A percentile compares a stretch with the other conserved stretches of the same genome.
Conservation (phyloP, 2,888 invertebrate genomes). For the Stenotaenia linearis region DNA sequence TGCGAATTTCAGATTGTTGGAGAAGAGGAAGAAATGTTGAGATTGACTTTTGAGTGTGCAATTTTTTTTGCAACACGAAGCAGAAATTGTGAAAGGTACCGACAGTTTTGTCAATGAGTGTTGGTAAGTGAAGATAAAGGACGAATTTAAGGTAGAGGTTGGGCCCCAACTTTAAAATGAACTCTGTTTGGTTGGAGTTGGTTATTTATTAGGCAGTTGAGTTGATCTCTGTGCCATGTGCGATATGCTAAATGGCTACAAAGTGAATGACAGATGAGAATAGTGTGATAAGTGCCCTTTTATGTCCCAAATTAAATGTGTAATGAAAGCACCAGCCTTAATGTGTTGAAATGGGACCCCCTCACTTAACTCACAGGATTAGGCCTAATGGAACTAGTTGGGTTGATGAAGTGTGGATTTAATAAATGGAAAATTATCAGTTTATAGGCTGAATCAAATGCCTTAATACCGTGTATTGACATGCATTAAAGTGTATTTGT, state of each 20-base stretch:
- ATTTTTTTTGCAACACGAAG: neutral
- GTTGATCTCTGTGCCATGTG: slow-evolving; percentile 21
- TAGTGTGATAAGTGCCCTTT: slow-evolving; percentile 24
- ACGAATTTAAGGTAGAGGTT: neutral
- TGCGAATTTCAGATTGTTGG: neutral
- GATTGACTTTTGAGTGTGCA: neutral
- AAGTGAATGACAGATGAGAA: slow-evolving; percentile 23
- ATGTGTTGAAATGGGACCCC: slow-evolving; percentile 24
- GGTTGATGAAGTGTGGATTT: slow-evolving; percentile 11
- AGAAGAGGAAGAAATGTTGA: neutral
- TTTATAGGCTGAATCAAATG: neutral
- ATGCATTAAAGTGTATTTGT: neutral
- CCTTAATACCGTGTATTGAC: neutral
- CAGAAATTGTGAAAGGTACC: neutral
- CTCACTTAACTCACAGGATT: slow-evolving; percentile 26
- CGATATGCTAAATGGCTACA: slow-evolving; percentile 26
- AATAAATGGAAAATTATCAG: slow-evolving; percentile 16
- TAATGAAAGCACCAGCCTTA: slow-evolving; percentile 17
- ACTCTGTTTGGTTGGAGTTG: slow-evolving; percentile 9
- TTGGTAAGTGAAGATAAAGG: neutral
- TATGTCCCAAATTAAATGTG: slow-evolving; percentile 17
- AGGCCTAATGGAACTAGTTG: slow-evolving; percentile 17
- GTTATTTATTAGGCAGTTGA: slow-evolving; percentile 12
- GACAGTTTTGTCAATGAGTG: neutral
- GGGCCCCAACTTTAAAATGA: neutral